Base-by-base conservation (phyloP, 2,113 vertebrate genomes). In the Zosterops borbonicus region DNA sequence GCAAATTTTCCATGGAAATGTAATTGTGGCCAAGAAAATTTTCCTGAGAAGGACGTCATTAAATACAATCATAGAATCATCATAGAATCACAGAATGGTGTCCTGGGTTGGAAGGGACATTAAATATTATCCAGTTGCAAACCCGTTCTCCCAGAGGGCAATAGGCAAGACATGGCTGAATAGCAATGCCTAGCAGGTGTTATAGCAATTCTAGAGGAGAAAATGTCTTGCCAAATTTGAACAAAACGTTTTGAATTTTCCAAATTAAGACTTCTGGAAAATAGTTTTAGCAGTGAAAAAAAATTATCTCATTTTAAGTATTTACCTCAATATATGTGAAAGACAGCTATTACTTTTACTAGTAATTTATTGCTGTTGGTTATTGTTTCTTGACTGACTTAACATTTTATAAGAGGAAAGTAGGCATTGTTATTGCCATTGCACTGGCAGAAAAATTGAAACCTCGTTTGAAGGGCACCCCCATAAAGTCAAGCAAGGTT, bases 401-500 rank as follows among this genome's bases (percentile, higher is more conserved):
- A 90, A 47, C 10, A 14, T 41, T 90, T 89, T 87, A 28, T 35
- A 74, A 83, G 44, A 41, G n/a, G 27, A 83, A 93, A 16, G 13
- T 12, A 87, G 24, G 24, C 42, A 58, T 47, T 80, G 22, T 60
- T 94, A 68, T 67, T 87, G 65, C 22, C 44, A 47, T 47, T 75
- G 10, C 47, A 56, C 11, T 37, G 56, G 39, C 23, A 83, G 47
- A 74, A 64, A 94, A 94, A 88, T 31, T 88, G 87, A 92, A 88
- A 82, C 49, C 25, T 82, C n/a, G 55, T 92, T 89, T 95, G 56
- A 92, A 77, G 55, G 52, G 27, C 64, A 59, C 64, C 81, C 86
- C 52, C 85, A 39, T 59, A 50, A 90, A 93, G 75, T 92, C 60
- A 83, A 88, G 75, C 47, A 78, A 88, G 83, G 52, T 92, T 91